Base-by-base conservation (phyloP, 2,113 vertebrate genomes). In the Xiphophorus hellerii region DNA sequence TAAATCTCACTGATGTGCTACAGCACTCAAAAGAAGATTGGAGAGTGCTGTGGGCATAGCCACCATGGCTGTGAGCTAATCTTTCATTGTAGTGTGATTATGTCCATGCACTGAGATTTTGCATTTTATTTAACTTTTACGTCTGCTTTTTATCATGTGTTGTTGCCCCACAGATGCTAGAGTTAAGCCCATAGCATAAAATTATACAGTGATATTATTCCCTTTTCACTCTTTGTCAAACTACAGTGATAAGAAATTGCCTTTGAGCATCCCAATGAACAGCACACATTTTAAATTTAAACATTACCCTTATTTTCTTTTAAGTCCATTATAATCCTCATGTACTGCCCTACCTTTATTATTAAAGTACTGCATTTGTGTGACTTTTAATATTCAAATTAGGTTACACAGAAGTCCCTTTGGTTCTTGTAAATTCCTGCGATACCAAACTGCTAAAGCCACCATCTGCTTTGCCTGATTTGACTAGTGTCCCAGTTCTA, bases 1-100 rank as follows among this genome's bases (percentile, higher is more conserved):
- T 68, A 17, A 44, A 29, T 27, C 39, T 68, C 27, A 68, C n/a
- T 28, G 27, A n/a, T 29, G 37, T 48, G 14, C 11, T 27, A 2
- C 15, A 25, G n/a, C n/a, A 42, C 42, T n/a, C 7, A 68, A 68
- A 68, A 44, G 33, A 39, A 25, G 64, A 14, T 39, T n/a, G 33
- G 35, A 66, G 10, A n/a, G 64, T 27, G 64, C 64, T n/a, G n/a
- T 35, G 33, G 35, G 64, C 11, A 37, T 14, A 48, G 20, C 28
- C 66, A 68, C 37, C 66, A 42, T 12, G 63, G 66, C 27, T 30
- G 39, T 67, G 27, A 44, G 37, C 29, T 68, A 51, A 68, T 68
- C 39, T 22, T 30, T 68, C 66, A 10, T 22, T 27, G 10, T 8
- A 48, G 27, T 48, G 17, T 11, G n/a, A 9, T 22, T 22, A 22